Evolutionary conservation across 2,797 vertebrate genomes (phyloP).

Genomic region (Sebastiscus tertius): DNA sequence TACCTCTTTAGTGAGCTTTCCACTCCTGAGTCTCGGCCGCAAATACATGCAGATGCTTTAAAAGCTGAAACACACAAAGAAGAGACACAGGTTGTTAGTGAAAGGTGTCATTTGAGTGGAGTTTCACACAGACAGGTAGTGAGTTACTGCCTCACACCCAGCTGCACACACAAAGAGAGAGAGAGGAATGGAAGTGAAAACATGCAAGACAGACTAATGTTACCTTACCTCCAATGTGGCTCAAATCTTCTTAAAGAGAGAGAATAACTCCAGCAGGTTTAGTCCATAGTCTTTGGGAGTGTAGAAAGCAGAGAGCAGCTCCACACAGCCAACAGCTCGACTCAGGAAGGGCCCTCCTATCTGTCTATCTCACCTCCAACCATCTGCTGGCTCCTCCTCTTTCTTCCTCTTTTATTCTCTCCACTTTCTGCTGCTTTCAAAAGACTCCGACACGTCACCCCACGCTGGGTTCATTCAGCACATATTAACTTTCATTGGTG

Average conservation of each 20-base stretch:
- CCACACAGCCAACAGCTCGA: constrained; percentile 5
- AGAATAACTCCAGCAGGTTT: not conserved
- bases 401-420: constrained; percentile 27
- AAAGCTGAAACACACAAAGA: not conserved
- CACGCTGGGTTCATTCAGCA: not conserved
- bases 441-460: not conserved
- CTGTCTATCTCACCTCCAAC: constrained; percentile 18
- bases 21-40: not conserved
- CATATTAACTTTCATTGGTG: not conserved
- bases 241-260: not conserved
- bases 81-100: not conserved
- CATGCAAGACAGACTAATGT: not conserved
- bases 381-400: constrained; percentile 53
- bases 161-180: not conserved
- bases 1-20: not conserved
- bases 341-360: constrained; percentile 56
- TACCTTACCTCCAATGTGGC: constrained; percentile 55
- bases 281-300: constrained; percentile 43
- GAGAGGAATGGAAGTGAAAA: not conserved
- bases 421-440: not conserved
- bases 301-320: constrained; percentile 16
- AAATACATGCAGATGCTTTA: not conserved
- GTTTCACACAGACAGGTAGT: not conserved
- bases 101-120: not conserved
- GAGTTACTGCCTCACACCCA: not conserved